A percentile compares a stretch with the other conserved stretches of the same genome.
Evolutionary conservation across 2,888 invertebrate genomes (phyloP).

Genomic region (Cerceris rybyensis): DNA sequence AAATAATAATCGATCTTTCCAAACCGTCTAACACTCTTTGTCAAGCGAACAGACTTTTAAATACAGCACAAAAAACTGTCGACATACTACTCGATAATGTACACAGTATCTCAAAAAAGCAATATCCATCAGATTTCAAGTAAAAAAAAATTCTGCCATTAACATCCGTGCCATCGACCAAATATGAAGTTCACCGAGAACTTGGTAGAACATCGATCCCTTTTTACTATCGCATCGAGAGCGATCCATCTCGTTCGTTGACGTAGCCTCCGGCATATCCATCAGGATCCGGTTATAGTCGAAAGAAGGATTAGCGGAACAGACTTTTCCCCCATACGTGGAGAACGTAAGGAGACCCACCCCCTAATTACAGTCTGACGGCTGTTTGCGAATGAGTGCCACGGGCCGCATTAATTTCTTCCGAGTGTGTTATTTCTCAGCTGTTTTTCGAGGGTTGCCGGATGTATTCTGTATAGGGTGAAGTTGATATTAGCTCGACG

Average conservation of each 20-base stretch:
- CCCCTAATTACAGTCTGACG: conserved; percentile 39
- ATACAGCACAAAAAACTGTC: too few species aligned
- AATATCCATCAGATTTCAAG: too few species aligned
- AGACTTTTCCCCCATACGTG: conserved; percentile 20
- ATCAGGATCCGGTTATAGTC: conserved; percentile 41
- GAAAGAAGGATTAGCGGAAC: conserved; percentile 42
- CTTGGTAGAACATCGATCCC: conserved; percentile 37
- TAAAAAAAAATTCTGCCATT: too few species aligned
- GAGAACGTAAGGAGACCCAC: conserved; percentile 1
- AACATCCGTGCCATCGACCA: too few species aligned
- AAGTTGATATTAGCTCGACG: conserved; percentile 38
- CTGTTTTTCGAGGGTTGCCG: conserved; percentile 26
- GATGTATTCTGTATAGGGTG: conserved; percentile 15
- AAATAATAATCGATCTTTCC: too few species aligned
- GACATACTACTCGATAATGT: too few species aligned
- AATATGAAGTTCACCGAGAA: not conserved
- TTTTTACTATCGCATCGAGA: conserved; percentile 32
- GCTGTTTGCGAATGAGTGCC: conserved; percentile 43
- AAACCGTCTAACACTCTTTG: too few species aligned
- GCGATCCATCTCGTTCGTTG: conserved; percentile 30
- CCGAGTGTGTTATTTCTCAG: conserved; percentile 54
- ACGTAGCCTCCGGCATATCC: conserved; percentile 37
- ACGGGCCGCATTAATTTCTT: conserved; percentile 51
- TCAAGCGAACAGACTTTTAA: too few species aligned
- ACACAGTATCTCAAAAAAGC: too few species aligned